Conservation (phyloP, 2,888 invertebrate genomes). For the Drosophila subquinaria region DNA sequence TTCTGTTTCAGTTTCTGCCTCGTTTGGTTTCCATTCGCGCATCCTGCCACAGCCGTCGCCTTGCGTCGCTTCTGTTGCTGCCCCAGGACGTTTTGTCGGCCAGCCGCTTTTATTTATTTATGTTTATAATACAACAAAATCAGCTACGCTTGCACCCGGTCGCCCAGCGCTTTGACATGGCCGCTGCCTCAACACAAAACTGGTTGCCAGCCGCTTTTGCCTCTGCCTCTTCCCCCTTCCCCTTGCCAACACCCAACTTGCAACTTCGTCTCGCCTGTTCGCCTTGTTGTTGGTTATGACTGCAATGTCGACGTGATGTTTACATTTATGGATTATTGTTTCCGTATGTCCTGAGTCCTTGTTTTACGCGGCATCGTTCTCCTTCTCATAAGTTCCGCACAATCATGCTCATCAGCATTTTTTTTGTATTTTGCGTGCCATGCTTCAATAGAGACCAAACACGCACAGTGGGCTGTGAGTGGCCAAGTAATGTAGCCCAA, state of each 20-base stretch:
- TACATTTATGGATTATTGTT: constrained; percentile 85
- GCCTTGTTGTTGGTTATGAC: constrained; percentile 63
- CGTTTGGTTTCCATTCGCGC: constrained; percentile 63
- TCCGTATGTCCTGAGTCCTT: constrained; percentile 81
- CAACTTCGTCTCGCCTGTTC: constrained; percentile 52
- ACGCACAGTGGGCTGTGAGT: constrained; percentile 45
- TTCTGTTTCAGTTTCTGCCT: constrained; percentile 58
- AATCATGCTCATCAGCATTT: constrained; percentile 76
- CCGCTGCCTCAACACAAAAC: constrained; percentile 36
- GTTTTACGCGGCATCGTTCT: constrained; percentile 47
- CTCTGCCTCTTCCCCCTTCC: not conserved
- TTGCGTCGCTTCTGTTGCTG: constrained; percentile 27
- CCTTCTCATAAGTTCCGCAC: constrained; percentile 67
- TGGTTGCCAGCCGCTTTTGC: constrained; percentile 24
- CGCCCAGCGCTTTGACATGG: constrained; percentile 42
- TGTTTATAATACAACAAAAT: constrained; percentile 86
- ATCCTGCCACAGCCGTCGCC: constrained; percentile 64
- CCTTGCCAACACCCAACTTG: constrained; percentile 23
- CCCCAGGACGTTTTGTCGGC: constrained; percentile 55
- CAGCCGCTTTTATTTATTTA: constrained; percentile 84
- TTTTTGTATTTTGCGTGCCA: constrained; percentile 30
- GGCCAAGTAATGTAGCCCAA: not conserved
- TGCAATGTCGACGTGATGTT: constrained; percentile 82
- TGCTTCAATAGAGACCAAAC: constrained; percentile 23
- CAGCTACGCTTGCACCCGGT: constrained; percentile 84